Evolutionary conservation across 1,140 invertebrate genomes (phyloP).

Genomic region (Halesus radiatus): DNA sequence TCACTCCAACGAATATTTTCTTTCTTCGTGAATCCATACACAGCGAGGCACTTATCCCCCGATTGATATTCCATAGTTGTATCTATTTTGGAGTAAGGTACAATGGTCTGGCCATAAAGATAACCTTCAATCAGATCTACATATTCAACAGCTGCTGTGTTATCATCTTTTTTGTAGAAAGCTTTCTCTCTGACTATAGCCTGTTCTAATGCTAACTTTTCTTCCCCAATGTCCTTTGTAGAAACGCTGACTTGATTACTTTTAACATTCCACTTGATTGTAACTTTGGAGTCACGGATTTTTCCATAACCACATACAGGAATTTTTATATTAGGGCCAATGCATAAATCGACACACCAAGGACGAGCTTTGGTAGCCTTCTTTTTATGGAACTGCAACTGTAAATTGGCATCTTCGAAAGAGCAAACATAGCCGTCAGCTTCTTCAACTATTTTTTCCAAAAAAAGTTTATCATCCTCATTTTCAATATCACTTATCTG

Average conservation of each 20-base stretch:
- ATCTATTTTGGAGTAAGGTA: constrained; percentile 64
- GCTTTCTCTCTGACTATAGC: constrained; percentile 59
- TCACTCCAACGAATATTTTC: constrained; percentile 64
- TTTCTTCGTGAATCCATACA: constrained; percentile 66
- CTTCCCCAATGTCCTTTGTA: not conserved
- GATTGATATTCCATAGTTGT: constrained; percentile 65
- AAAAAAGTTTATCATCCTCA: constrained; percentile 50
- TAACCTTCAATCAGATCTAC: constrained; percentile 62
- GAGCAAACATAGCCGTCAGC: constrained; percentile 63
- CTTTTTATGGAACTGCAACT: constrained; percentile 65
- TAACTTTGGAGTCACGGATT: constrained; percentile 63
- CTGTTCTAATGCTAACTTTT: constrained; percentile 57
- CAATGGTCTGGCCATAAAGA: constrained; percentile 64
- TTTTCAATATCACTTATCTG: constrained; percentile 58
- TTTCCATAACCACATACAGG: constrained; percentile 65
- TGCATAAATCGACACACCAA: constrained; percentile 66
- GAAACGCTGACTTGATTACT: not conserved
- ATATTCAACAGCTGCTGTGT: constrained; percentile 59
- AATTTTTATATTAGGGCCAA: constrained; percentile 67
- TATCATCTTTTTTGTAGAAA: constrained; percentile 62
- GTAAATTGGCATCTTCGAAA: constrained; percentile 64
- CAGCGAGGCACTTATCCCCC: constrained; percentile 62
- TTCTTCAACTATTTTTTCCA: constrained; percentile 61
- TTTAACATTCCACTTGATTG: constrained; percentile 61
- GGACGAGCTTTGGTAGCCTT: constrained; percentile 60